Evolutionary conservation across 2,888 invertebrate species (phyloP).

Genomic region (Tiliacea aurago): DNA sequence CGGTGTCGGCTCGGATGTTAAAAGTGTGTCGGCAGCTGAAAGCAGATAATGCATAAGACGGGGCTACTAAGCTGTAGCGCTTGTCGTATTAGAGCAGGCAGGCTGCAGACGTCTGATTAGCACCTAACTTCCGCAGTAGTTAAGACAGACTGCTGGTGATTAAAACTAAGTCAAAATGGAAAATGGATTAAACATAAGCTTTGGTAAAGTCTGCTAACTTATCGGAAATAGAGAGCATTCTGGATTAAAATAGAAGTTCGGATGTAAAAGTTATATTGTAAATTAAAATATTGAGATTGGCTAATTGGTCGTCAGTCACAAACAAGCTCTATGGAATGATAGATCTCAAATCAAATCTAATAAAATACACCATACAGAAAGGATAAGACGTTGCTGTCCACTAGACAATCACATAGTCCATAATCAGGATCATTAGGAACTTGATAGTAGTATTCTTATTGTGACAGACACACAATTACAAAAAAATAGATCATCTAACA

Average conservation of each 20-base stretch:
- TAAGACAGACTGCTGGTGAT: neutral
- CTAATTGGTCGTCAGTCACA: neutral
- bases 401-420: neutral
- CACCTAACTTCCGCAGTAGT: slow-evolving; percentile 12
- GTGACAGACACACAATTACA: neutral
- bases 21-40: slow-evolving; percentile 13
- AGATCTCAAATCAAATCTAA: neutral
- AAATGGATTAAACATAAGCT: neutral
- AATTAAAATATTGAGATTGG: neutral
- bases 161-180: neutral
- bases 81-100: slow-evolving; percentile 16
- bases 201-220: neutral
- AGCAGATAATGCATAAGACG: slow-evolving; percentile 3
- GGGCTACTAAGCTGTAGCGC: slow-evolving; percentile 7
- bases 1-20: neutral
- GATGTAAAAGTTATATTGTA: neutral
- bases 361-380: neutral
- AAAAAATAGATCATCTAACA: neutral
- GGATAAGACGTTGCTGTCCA: neutral
- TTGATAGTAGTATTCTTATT: neutral
- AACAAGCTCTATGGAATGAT: neutral
- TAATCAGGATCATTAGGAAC: neutral
- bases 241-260: neutral
- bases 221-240: neutral
- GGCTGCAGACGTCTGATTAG: slow-evolving; percentile 28